Conservation (phyloP, 2,797 vertebrate species). For the Morus bassanus region DNA sequence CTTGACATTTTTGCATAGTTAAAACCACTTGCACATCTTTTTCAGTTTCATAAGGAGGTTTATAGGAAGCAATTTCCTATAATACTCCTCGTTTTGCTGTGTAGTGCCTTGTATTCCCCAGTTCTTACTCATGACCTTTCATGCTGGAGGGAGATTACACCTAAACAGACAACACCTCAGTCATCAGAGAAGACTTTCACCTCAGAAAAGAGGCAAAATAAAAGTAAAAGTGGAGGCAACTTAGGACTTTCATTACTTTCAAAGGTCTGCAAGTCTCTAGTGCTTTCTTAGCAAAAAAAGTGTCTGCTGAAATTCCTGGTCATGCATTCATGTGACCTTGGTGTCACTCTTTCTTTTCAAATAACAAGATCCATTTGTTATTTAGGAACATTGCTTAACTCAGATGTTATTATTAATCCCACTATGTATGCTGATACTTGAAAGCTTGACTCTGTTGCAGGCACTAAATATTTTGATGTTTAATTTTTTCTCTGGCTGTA, state of each 20-base stretch:
- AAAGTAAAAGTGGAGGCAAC: not conserved
- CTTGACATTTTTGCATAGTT: not conserved
- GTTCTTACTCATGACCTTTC: constrained; percentile 19
- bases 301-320: not conserved
- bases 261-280: not conserved
- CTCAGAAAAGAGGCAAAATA: not conserved
- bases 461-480: not conserved
- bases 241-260: not conserved
- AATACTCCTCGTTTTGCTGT: not conserved
- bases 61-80: not conserved
- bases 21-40: not conserved
- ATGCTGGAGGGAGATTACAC: not conserved
- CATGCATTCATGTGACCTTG: not conserved
- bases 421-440: not conserved
- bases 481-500: not conserved
- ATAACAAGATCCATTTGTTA: not conserved
- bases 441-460: not conserved
- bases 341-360: not conserved
- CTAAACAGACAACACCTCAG: not conserved
- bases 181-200: constrained; percentile 9
- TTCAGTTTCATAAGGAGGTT: not conserved
- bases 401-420: not conserved
- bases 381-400: not conserved
- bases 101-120: not conserved
- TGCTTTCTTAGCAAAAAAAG: not conserved